Conservation (phyloP, 2,797 vertebrate genomes). For the Monodelphis domestica region DNA sequence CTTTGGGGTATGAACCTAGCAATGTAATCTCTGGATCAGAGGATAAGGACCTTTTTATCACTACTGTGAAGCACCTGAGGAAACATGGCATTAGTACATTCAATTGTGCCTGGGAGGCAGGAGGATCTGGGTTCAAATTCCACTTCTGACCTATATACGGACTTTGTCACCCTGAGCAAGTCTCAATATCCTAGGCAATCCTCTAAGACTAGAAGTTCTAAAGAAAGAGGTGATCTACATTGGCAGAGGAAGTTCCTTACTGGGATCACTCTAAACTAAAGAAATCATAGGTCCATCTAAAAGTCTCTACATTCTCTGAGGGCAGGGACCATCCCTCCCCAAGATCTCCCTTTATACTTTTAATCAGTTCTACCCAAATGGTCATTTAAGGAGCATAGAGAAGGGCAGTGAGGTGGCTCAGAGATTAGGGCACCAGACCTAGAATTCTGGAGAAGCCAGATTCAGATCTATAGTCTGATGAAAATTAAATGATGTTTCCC, state of each 20-base stretch:
- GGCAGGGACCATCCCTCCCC: too few relatives aligned
- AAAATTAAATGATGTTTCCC: background rate
- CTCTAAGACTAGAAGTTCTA: background rate
- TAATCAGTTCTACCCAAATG: background rate
- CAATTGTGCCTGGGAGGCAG: background rate
- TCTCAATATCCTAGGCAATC: background rate
- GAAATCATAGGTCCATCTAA: background rate
- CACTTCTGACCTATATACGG: background rate
- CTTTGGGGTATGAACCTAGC: background rate
- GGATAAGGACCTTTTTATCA: background rate
- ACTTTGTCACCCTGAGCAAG: background rate
- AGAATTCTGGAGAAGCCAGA: too few relatives aligned
- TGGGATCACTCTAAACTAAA: background rate
- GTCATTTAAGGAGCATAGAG: background rate
- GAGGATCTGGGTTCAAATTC: background rate
- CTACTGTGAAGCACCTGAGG: background rate
- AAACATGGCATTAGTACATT: background rate
- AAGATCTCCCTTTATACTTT: background rate
- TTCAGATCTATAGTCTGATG: too few relatives aligned
- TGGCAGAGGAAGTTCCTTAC: background rate
- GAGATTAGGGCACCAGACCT: too few relatives aligned
- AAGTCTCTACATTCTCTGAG: background rate
- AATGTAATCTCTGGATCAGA: background rate
- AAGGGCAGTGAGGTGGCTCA: too few relatives aligned
- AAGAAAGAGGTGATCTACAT: background rate